Evolutionary conservation across 1,140 invertebrate genomes (phyloP).

Genomic region (Hetaerina americana): DNA sequence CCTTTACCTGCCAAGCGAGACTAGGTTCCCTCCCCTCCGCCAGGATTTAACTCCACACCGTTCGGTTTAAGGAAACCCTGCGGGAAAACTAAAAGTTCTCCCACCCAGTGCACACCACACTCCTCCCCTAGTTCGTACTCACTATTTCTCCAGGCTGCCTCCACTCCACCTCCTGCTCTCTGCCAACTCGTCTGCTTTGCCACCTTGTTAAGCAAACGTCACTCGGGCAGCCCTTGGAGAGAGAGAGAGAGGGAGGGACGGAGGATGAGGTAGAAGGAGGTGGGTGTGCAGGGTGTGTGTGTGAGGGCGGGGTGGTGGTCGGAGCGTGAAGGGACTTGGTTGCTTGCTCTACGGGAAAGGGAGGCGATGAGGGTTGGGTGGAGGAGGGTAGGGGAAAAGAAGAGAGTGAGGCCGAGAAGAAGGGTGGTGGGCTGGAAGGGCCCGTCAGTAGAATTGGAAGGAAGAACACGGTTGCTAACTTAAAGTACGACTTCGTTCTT

Average conservation of each 20-base stretch:
- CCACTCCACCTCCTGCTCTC: neutral
- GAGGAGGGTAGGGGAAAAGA: too few relatives aligned
- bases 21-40: too few relatives aligned
- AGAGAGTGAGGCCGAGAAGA: too few relatives aligned
- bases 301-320: neutral
- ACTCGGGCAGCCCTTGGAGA: neutral
- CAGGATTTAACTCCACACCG: neutral
- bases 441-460: too few relatives aligned
- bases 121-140: neutral
- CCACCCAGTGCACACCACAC: neutral
- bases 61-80: neutral
- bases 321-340: neutral
- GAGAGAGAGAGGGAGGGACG: too few relatives aligned
- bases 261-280: too few relatives aligned
- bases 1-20: too few relatives aligned
- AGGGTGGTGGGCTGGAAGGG: too few relatives aligned
- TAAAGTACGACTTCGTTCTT: too few relatives aligned
- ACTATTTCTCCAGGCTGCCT: neutral
- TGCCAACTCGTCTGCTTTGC: neutral
- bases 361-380: neutral
- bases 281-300: neutral
- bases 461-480: too few relatives aligned
- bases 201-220: neutral
- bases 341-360: neutral
- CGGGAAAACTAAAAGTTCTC: neutral